Base-by-base conservation (phyloP, 1,140 invertebrate species). In the Bathynomus jamesi region DNA sequence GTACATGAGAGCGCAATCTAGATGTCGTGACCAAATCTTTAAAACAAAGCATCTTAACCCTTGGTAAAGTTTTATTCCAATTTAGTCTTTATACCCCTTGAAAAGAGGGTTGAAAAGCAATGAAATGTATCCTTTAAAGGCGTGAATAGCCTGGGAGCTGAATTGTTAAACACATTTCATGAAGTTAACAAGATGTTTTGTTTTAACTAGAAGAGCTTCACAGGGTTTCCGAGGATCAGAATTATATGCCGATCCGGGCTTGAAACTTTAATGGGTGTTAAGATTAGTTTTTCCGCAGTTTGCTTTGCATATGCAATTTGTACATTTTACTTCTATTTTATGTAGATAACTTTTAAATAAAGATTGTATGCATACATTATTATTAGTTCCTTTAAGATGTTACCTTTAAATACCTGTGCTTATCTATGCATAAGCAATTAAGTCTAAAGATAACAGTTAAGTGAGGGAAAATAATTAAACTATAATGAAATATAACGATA, bases 121-220 rank as follows among this genome's bases (percentile, higher is more conserved):
- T 53, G 40, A 53, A 17, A 53, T 17, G 40, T 21, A 53, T n/a
- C 40, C 40, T 3, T 2, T 53, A 21, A 53, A 53, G 40, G 40
- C 40, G 40, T 53, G 40, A 53, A 53, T 53, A 53, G 40, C 40
- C 13, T 53, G 21, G 40, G 40, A 53, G 40, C 40, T 21, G 40
- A 53, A 21, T 53, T 53, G 40, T 53, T 53, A 53, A 53, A 53
- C 40, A 53, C 40, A 53, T 53, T 53, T 53, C 40, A 53, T 53
- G 40, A 21, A 53, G 40, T 53, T 53, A 53, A 53, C 40, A 53
- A 53, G 40, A 53, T 53, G 40, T 53, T 53, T 53, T 3, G 40
- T 53, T 53, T 53, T 53, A 53, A 21, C 40, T 11, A 11, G 21
- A 17, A 21, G 21, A 53, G 21, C 13, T 53, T 21, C 11, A 53